Percentiles rank a stretch among this genome's conserved stretches.
These are phyloP conservation scores for Picathartes gymnocephalus DNA, from an alignment of 2,113 vertebrate genomes.

Conservation along the genomic window DNA sequence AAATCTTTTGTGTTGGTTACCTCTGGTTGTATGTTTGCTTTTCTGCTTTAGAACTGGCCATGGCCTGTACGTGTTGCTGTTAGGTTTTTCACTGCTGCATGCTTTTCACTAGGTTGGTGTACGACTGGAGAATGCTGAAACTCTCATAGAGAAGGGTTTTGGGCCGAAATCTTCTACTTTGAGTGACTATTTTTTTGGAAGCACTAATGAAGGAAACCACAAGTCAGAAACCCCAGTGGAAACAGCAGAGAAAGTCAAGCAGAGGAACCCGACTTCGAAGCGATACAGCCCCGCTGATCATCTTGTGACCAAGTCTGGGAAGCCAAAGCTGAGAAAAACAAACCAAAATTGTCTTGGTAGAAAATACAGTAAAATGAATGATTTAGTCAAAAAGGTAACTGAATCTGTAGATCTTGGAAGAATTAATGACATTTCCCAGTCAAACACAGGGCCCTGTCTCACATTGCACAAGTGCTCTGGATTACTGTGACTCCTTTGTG, in stretches of 20 bases:
- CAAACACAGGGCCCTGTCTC: neutral
- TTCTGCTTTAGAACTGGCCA: neutral
- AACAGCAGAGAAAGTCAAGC: neutral
- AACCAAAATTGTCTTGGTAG: slow-evolving; percentile 67
- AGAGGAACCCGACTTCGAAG: neutral
- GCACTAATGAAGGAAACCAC: neutral
- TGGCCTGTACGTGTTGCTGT: neutral
- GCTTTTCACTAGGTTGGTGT: slow-evolving; percentile 53
- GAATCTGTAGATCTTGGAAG: neutral
- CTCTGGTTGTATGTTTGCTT: neutral
- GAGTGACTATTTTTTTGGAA: slow-evolving; percentile 22
- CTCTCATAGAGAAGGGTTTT: slow-evolving; percentile 21
- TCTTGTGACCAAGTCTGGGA: neutral
- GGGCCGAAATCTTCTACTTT: slow-evolving; percentile 10
- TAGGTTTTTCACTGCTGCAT: neutral
- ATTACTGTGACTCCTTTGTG: neutral
- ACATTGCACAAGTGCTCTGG: neutral
- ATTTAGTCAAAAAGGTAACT: slow-evolving; percentile 77
- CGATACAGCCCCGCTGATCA: neutral
- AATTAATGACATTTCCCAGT: neutral
- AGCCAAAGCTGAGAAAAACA: neutral
- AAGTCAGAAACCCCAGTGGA: neutral
- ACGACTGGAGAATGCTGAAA: slow-evolving; percentile 67
- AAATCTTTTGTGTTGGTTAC: neutral
- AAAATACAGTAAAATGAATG: slow-evolving; percentile 68